A percentile compares a stretch with the other conserved stretches of the same genome.
Evolutionary conservation across 2,113 vertebrate species (phyloP).

Genomic region (Thamnophis sirtalis): DNA sequence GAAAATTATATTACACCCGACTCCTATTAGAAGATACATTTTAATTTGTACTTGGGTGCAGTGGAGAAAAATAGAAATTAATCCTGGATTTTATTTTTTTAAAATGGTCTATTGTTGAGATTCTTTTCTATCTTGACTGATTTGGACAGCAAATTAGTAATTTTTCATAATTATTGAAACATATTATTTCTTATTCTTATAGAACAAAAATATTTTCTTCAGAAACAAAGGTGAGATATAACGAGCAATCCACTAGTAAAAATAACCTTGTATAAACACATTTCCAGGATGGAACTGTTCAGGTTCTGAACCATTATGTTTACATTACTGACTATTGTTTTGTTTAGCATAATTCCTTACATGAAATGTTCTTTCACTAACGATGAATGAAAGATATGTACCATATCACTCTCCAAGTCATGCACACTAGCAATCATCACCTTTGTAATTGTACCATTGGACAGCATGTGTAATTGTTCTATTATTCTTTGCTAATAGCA

Average conservation of each 20-base stretch:
- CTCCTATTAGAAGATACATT: background rate
- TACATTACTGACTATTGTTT: background rate
- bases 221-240: background rate
- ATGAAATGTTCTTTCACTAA: background rate
- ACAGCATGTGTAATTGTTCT: background rate
- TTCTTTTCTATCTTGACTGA: background rate
- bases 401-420: background rate
- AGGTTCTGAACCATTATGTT: background rate
- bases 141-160: background rate
- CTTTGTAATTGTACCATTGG: background rate
- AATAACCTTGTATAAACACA: conserved; percentile 1
- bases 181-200: background rate
- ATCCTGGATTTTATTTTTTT: background rate
- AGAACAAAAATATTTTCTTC: background rate
- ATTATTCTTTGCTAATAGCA: background rate
- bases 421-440: background rate
- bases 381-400: background rate
- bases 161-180: conserved; percentile 17
- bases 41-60: background rate
- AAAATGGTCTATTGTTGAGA: background rate
- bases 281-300: background rate
- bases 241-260: background rate
- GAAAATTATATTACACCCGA: background rate
- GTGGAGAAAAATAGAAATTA: background rate
- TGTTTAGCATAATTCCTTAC: background rate